phyloP scores from a whole-genome alignment of 2,888 invertebrate species.

The Cataglyphis cursor region DNA sequence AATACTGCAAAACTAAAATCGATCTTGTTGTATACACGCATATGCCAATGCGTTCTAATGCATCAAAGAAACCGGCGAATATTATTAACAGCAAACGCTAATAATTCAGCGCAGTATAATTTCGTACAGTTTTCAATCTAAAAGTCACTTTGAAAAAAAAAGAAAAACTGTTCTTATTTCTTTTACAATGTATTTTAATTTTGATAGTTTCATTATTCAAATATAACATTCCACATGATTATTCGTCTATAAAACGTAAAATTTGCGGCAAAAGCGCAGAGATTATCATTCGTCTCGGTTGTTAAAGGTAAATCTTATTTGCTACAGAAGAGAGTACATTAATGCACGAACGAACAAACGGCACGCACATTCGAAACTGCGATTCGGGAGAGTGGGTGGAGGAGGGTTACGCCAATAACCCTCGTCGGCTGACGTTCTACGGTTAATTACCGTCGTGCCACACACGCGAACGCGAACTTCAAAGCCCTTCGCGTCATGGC shows the following conservation, averaged over 20 bases:
- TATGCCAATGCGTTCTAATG: conserved; percentile 1
- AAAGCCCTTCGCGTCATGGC: conserved; percentile 45
- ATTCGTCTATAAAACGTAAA: not conserved
- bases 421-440: conserved; percentile 44
- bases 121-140: not conserved
- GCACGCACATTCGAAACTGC: conserved; percentile 39
- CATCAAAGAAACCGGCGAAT: not conserved
- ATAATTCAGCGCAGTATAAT: not conserved
- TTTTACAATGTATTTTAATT: not conserved
- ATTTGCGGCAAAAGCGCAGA: conserved; percentile 19
- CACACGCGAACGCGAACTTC: conserved; percentile 50
- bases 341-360: conserved; percentile 41
- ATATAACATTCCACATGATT: not conserved
- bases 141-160: not conserved
- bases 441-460: conserved; percentile 49
- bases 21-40: conserved; percentile 51
- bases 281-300: conserved; percentile 5
- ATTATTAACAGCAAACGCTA: not conserved
- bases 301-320: conserved; percentile 50
- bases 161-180: not conserved
- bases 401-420: conserved; percentile 36
- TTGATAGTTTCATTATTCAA: not conserved
- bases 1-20: conserved; percentile 69
- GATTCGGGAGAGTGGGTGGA: not conserved
- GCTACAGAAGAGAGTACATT: conserved; percentile 36